Evolutionary conservation across 2,797 vertebrate species (phyloP), one percentile per base, ranked within the genome.

Genomic region (Muraenolepis orangiensis): DNA sequence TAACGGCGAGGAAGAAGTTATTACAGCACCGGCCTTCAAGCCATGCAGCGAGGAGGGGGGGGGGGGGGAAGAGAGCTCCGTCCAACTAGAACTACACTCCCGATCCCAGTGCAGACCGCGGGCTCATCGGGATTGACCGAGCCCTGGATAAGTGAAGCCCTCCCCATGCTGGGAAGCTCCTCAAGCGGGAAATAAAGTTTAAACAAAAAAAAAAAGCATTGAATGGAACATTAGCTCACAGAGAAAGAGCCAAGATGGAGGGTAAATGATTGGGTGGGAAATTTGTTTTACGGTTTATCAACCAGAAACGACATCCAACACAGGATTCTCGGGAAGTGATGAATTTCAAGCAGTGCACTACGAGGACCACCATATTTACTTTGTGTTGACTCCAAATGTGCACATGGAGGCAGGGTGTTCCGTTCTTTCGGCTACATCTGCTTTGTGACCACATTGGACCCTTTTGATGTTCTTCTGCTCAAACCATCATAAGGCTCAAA

Each of bases 11-110:
- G 42, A 78, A 80, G 42, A 76, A 81, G 79, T 86, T 81, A 90
- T 89, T 88, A 87, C 81, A 79, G 72, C 66, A n/a, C 74, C 74
- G 84, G 84, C 83, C 84, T 86, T 78, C 76, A 78, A 26, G n/a
- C 23, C 57, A 61, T 13, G 67, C 67, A 71, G 78, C 74, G 76
- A 76, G 57, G 70, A 12, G 29, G 69, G 79, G 71, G 66, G 72
- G 84, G 64, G 70, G 78, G 85, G 72, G 79, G 67, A 72, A 66
- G 82, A 69, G 31, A 72, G 72, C 7, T 36, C 72, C 38, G 57
- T 76, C 70, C 14, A 57, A 72, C 31, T 36, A 57, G 46, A 51
- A 42, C 26, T 46, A 76, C 75, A 77, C 7, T 34, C 12, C 38
- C 70, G 72, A 72, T 31, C 57, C 2, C 51, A 0, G 10, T 70